Evolutionary conservation across 2,113 vertebrate genomes (phyloP).

Genomic region (Amblyornis subalaris): DNA sequence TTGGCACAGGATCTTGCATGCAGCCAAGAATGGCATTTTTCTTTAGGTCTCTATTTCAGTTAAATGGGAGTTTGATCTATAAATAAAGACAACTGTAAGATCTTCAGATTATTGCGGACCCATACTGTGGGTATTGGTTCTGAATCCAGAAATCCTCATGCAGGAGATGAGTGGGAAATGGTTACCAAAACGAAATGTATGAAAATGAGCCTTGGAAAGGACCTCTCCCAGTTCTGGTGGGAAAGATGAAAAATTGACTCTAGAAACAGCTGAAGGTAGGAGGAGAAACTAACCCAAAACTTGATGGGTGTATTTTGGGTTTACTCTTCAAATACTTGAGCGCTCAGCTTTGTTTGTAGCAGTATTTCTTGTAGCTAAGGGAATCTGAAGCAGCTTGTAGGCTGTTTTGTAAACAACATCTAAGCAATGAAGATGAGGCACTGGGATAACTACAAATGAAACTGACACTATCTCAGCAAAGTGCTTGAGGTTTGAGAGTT

Average conservation of each 20-base stretch:
- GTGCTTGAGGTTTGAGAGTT: neutral
- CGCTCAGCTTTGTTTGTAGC: neutral
- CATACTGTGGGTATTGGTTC: neutral
- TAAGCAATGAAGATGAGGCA: neutral
- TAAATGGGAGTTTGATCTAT: neutral
- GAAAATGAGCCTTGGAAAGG: neutral
- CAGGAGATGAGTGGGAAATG: neutral
- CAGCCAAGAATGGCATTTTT: neutral
- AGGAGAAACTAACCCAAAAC: neutral
- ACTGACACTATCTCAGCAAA: neutral
- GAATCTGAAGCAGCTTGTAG: constrained; percentile 12
- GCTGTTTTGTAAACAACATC: constrained; percentile 30
- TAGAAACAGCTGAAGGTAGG: neutral
- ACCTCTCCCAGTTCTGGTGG: neutral
- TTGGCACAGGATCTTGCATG: neutral
- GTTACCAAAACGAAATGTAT: neutral
- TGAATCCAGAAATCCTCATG: constrained; percentile 1
- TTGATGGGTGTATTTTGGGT: neutral
- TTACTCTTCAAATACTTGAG: neutral
- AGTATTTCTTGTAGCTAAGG: neutral
- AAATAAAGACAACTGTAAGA: neutral
- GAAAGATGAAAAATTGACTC: neutral
- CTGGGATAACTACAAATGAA: constrained; percentile 14
- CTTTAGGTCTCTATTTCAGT: neutral
- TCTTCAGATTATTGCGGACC: neutral